Conservation (phyloP, 1,140 invertebrate species). For the Cardiocondyla obscurior region DNA sequence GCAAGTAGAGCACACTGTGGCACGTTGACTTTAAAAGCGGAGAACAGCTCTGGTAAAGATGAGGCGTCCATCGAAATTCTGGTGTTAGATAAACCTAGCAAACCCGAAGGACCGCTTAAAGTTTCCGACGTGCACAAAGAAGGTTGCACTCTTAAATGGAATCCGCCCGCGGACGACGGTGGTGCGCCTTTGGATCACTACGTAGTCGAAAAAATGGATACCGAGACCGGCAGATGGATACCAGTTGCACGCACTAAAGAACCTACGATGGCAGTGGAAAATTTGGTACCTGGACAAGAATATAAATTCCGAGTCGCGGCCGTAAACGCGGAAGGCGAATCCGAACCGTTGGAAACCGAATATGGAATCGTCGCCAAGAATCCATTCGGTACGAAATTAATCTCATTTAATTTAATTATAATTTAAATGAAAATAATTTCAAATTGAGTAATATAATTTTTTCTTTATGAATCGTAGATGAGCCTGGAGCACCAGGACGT, state of each 20-base stretch:
- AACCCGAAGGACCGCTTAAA: conserved; percentile 96
- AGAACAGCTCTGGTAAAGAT: conserved; percentile 95
- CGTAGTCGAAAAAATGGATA: conserved; percentile 95
- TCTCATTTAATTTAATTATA: no score
- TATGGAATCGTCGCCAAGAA: conserved; percentile 97
- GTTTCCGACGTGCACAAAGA: conserved; percentile 96
- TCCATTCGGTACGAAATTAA: conserved; percentile 91
- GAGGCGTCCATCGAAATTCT: conserved; percentile 95
- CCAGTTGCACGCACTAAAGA: conserved; percentile 91
- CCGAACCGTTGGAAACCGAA: conserved; percentile 95
- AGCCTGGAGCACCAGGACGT: conserved; percentile 94
- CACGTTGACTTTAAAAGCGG: conserved; percentile 93
- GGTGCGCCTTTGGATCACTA: conserved; percentile 96
- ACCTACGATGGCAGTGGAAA: conserved; percentile 92
- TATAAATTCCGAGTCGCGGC: conserved; percentile 98
- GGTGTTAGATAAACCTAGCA: conserved; percentile 94
- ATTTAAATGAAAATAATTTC: no score
- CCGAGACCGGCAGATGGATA: conserved; percentile 93
- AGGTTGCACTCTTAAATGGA: conserved; percentile 97
- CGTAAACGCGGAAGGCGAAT: conserved; percentile 97
- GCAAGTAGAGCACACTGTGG: conserved; percentile 93
- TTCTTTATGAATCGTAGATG: conserved; percentile 86
- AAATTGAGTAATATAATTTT: no score
- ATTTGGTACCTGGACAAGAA: conserved; percentile 95
- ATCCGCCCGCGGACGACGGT: conserved; percentile 95